Evolutionary conservation across 2,797 vertebrate genomes (phyloP).

Genomic region (Lerista edwardsae): DNA sequence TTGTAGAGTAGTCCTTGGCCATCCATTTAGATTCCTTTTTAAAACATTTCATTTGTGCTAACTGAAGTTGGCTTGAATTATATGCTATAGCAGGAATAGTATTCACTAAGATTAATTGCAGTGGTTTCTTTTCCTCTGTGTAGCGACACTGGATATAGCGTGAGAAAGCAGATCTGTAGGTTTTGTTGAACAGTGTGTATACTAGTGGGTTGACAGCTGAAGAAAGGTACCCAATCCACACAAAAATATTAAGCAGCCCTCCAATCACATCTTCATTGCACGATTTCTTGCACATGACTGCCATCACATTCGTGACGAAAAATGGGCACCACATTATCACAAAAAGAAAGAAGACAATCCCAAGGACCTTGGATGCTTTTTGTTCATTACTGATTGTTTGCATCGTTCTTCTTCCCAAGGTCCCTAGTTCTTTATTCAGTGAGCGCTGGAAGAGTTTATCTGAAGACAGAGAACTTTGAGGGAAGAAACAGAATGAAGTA

Average conservation of each 20-base stretch:
- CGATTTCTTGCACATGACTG: constrained; percentile 84
- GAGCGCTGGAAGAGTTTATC: constrained; percentile 90
- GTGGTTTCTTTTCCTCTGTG: constrained; percentile 87
- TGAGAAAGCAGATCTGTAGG: constrained; percentile 90
- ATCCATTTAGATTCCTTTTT: constrained; percentile 74
- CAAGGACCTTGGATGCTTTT: constrained; percentile 96
- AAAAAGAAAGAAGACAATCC: constrained; percentile 95
- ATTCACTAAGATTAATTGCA: constrained; percentile 93
- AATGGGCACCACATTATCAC: constrained; percentile 99
- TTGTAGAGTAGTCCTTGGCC: constrained; percentile 73
- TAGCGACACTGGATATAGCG: constrained; percentile 92
- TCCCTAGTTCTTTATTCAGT: constrained; percentile 79
- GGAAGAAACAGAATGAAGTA: constrained; percentile 87
- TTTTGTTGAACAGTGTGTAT: constrained; percentile 95
- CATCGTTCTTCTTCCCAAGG: constrained; percentile 86
- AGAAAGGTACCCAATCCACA: constrained; percentile 97
- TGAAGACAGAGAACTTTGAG: constrained; percentile 88
- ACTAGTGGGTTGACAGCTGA: constrained; percentile 95
- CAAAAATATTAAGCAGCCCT: constrained; percentile 90
- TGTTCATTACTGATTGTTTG: constrained; percentile 97
- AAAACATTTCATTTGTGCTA: constrained; percentile 74
- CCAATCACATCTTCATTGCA: constrained; percentile 84
- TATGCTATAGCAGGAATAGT: constrained; percentile 91
- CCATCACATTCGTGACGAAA: constrained; percentile 95
- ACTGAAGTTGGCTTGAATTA: constrained; percentile 85